Conservation (phyloP, 2,888 invertebrate genomes). For the Gisinianus flammeolus region DNA sequence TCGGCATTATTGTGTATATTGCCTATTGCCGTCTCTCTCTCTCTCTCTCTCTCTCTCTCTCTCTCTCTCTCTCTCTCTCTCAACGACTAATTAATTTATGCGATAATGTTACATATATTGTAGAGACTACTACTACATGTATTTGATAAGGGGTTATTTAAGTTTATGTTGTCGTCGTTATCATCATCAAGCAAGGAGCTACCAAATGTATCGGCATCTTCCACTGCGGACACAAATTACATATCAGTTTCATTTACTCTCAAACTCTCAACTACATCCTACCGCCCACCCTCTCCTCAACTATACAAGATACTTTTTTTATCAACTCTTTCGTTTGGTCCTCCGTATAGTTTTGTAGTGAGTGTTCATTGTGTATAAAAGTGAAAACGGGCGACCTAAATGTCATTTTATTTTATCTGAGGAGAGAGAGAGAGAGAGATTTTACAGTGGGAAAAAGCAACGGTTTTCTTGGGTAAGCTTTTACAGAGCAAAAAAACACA, state of each 20-base stretch:
- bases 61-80: not conserved
- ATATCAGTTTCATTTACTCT: conserved; percentile 24
- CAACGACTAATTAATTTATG: conserved; percentile 56
- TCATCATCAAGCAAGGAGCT: conserved; percentile 37
- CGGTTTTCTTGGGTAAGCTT: conserved; percentile 18
- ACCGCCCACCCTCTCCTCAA: conserved; percentile 11
- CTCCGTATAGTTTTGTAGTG: not conserved
- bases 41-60: not conserved
- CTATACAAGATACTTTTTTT: conserved; percentile 5
- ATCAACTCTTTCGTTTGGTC: conserved; percentile 32
- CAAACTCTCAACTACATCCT: not conserved
- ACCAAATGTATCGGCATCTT: not conserved
- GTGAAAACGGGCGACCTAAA: conserved; percentile 12
- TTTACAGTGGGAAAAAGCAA: conserved; percentile 28
- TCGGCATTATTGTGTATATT: conserved; percentile 27
- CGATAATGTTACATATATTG: too few species aligned
- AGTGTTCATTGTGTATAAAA: not conserved
- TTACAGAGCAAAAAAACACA: conserved; percentile 23
- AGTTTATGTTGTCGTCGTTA: conserved; percentile 46
- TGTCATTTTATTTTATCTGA: conserved; percentile 24
- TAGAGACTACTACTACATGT: conserved; percentile 56
- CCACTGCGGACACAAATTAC: not conserved
- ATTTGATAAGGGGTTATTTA: conserved; percentile 53
- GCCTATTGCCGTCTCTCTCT: not conserved
- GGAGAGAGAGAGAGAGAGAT: not conserved